These are phyloP conservation scores for Megaleporinus macrocephalus DNA, from an alignment of 2,113 vertebrate genomes.

Conservation along the genomic window DNA sequence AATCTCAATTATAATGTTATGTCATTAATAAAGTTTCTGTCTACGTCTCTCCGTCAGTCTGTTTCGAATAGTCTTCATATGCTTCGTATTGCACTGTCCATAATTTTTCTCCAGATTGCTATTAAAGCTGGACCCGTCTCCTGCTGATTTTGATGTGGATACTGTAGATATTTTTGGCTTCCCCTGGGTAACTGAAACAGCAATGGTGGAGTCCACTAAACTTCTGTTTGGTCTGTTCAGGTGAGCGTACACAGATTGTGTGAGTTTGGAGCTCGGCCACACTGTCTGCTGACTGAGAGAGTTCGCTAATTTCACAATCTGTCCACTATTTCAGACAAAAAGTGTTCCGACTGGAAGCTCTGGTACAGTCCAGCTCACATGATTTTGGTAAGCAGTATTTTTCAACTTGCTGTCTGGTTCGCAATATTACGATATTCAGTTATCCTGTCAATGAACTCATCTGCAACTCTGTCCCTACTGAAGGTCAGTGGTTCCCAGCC, in stretches of 20 bases:
- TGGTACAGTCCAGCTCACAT: slow-evolving; percentile 81
- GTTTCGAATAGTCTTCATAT: neutral
- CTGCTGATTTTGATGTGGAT: slow-evolving; percentile 86
- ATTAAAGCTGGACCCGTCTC: slow-evolving; percentile 89
- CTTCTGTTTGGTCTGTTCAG: slow-evolving; percentile 92
- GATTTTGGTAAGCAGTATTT: slow-evolving; percentile 88
- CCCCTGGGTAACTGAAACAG: slow-evolving; percentile 91
- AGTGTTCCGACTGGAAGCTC: slow-evolving; percentile 83
- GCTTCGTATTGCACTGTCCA: neutral
- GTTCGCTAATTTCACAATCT: slow-evolving; percentile 51
- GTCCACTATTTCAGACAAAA: slow-evolving; percentile 83
- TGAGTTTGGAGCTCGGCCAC: slow-evolving; percentile 34
- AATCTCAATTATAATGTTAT: neutral
- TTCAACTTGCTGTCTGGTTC: neutral
- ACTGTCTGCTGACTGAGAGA: slow-evolving; percentile 32
- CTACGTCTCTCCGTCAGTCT: neutral
- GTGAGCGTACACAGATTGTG: slow-evolving; percentile 69
- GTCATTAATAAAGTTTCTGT: neutral
- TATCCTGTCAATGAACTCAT: too few species aligned
- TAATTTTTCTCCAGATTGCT: slow-evolving; percentile 78
- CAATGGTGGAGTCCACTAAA: slow-evolving; percentile 87
- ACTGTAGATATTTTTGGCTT: slow-evolving; percentile 92
- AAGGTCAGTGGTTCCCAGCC: too few species aligned
- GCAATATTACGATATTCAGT: neutral
- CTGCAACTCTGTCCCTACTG: too few species aligned